Base-by-base conservation (phyloP, 2,113 vertebrate genomes). In the Psittacula cyanocephala region DNA sequence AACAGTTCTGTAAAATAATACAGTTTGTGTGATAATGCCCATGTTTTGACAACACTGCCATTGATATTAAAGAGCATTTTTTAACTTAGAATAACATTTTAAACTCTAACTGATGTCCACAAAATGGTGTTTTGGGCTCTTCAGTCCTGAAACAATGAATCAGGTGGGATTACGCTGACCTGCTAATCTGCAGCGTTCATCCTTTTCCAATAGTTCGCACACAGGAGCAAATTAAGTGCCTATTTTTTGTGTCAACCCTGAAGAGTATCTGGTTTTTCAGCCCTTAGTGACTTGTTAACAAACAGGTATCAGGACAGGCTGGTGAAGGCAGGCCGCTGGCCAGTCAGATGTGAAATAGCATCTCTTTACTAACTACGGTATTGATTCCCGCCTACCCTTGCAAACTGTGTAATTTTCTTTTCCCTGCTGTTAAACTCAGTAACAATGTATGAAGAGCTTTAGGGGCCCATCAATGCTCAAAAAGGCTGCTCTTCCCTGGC, bases 281-380 rank as follows among this genome's bases (percentile, higher is more conserved):
- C 98, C 98, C 97, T 98, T 97, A 97, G 98, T 97, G 98, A 98
- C 98, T 99, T 98, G 98, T 99, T 99, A 99, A 98, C 99, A 98
- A 97, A 98, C 98, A 98, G 97, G 98, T 98, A 98, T 97, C 71
- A 95, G 98, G 97, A 96, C 94, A 95, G 96, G 97, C 96, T 88
- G 95, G 98, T 81, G 94, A 86, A 89, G 97, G 97, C 96, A 89
- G 91, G 97, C 96, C 59, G 94, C 98, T 98, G 98, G 98, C 98
- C 99, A 99, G 98, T 99, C 98, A 99, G 97, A 98, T 99, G 99
- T 99, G 99, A 99, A 99, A 99, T 99, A 98, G 98, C 98, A 97
- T 99, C 99, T 99, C 98, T 98, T 98, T 98, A 98, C 98, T 99
- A 99, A 99, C 98, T 98, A 97, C 98, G 92, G 95, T 99, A 99